These are phyloP conservation scores for Ciconia nigra DNA, from an alignment of 2,797 vertebrate genomes.

Conservation along the genomic window DNA sequence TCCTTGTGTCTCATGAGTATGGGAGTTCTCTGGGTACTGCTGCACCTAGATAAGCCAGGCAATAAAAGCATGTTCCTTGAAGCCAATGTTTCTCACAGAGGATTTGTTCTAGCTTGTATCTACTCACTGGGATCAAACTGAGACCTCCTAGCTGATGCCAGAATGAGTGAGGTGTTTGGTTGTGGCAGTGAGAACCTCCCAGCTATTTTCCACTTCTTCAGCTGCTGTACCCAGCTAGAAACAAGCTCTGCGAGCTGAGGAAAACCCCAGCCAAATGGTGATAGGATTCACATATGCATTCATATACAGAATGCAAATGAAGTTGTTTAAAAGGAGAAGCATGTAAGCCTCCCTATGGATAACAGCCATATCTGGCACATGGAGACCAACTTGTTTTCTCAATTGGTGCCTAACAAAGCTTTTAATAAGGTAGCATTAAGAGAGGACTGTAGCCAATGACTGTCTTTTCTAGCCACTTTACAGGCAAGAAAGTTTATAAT, in stretches of 20 bases:
- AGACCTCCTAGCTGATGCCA: not conserved
- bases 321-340: not conserved
- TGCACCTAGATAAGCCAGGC: not conserved
- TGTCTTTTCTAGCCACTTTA: not conserved
- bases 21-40: not conserved
- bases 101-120: not conserved
- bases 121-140: not conserved
- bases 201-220: not conserved
- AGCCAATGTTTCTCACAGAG: not conserved
- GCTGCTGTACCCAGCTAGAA: not conserved
- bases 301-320: not conserved
- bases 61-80: not conserved
- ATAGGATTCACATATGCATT: not conserved
- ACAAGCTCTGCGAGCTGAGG: not conserved
- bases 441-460: not conserved
- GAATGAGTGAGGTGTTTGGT: not conserved
- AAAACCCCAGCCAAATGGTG: not conserved
- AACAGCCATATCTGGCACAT: not conserved
- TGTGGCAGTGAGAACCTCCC: not conserved
- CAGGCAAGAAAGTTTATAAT: not conserved
- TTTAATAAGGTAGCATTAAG: not conserved
- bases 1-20: not conserved
- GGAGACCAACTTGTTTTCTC: not conserved
- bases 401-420: not conserved
- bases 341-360: accelerated